These are phyloP conservation scores for Drosophila infuscata DNA, from an alignment of 2,888 invertebrate genomes.

Conservation along the genomic window DNA sequence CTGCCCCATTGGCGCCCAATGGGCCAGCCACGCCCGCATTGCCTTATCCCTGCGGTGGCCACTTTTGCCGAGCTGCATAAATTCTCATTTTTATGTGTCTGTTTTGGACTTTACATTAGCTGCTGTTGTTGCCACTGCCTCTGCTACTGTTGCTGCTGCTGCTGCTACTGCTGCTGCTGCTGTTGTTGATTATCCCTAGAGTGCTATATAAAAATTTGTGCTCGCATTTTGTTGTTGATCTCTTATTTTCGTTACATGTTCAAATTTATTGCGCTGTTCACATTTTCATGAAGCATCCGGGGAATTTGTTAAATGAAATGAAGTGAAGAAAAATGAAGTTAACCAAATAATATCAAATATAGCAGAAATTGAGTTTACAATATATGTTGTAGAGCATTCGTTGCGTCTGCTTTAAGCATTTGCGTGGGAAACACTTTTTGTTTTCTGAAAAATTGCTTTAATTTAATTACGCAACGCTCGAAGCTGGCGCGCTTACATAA, in stretches of 20 bases:
- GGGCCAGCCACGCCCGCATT: conserved; percentile 17
- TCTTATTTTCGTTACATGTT: conserved; percentile 58
- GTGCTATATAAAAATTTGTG: conserved; percentile 73
- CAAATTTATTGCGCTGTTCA: conserved; percentile 66
- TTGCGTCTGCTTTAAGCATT: conserved; percentile 1
- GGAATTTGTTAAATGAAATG: conserved; percentile 49
- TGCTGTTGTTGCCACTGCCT: conserved; percentile 7
- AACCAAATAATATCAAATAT: conserved; percentile 25
- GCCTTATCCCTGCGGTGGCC: conserved; percentile 53
- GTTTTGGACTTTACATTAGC: conserved; percentile 75
- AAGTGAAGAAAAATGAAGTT: conserved; percentile 49
- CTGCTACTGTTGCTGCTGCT: not conserved
- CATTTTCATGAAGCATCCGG: conserved; percentile 26
- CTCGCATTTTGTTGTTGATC: conserved; percentile 57
- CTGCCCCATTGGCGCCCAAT: conserved; percentile 42
- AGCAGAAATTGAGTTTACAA: not conserved
- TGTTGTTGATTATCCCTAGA: conserved; percentile 70
- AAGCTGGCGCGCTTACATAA: conserved; percentile 69
- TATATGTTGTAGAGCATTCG: not conserved
- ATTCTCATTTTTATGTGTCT: conserved; percentile 77
- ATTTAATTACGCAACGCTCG: conserved; percentile 66
- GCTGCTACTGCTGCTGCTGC: conserved; percentile 21
- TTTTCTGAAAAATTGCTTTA: conserved; percentile 51
- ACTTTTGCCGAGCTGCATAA: conserved; percentile 66
- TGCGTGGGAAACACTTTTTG: conserved; percentile 12